Evolutionary conservation across 2,797 vertebrate genomes (phyloP).

Genomic region (Ambastaia sidthimunki): DNA sequence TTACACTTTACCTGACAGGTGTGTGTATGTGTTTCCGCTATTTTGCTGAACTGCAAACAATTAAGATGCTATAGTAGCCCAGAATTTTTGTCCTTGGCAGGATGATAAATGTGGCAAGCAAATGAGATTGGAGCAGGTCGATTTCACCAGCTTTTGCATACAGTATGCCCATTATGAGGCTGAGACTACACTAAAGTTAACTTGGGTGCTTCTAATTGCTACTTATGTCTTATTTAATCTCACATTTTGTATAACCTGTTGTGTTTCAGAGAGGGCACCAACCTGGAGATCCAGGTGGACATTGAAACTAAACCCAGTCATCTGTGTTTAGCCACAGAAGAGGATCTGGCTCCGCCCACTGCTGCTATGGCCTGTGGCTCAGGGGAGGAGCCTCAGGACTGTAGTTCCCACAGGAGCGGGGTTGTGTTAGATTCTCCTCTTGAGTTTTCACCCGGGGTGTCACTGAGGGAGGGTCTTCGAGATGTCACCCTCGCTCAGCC

Average conservation of each 20-base stretch:
- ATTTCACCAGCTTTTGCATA: not conserved
- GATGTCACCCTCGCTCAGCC: constrained; percentile 96
- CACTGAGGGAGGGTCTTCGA: constrained; percentile 83
- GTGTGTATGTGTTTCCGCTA: constrained; percentile 6
- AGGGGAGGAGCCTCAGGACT: constrained; percentile 86
- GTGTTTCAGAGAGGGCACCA: constrained; percentile 89
- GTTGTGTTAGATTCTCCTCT: constrained; percentile 75
- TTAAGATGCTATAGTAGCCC: too few relatives aligned
- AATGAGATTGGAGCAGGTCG: too few relatives aligned
- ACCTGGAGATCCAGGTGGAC: constrained; percentile 99
- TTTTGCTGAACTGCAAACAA: too few relatives aligned
- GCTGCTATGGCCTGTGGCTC: constrained; percentile 75
- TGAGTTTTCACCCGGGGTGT: constrained; percentile 74
- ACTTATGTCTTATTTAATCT: not conserved
- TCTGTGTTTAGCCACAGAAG: constrained; percentile 92
- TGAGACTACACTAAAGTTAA: not conserved
- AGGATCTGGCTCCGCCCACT: constrained; percentile 79
- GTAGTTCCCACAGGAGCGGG: constrained; percentile 76
- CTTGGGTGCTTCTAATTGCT: too few relatives aligned
- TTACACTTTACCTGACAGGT: constrained; percentile 98
- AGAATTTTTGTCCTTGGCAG: too few relatives aligned
- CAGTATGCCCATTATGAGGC: not conserved
- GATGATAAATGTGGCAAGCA: too few relatives aligned
- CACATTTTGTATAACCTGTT: constrained; percentile 12
- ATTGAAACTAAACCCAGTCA: constrained; percentile 98